Base-by-base conservation (phyloP, 1,140 invertebrate genomes). In the Laodelphax striatellus region DNA sequence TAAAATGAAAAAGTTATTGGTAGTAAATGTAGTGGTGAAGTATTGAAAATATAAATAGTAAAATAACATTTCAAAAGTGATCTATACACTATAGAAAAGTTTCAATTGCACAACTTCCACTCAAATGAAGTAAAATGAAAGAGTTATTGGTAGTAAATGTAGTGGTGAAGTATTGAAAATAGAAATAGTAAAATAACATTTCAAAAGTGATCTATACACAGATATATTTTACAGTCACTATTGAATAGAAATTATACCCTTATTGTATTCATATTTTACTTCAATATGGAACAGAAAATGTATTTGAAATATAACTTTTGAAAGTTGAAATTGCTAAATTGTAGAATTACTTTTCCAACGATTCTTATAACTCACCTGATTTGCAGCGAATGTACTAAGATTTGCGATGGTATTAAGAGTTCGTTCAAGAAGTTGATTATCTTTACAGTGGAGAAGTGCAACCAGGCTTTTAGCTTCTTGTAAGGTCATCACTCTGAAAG, bases 391-490 rank as follows among this genome's bases (percentile, higher is more conserved):
- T n/a, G 79, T 78, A 31, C 77, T 75, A 70, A 75, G 78, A 65
- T 80, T 79, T 54, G 75, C 73, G 58, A 81, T 76, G 28, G 76
- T 79, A 17, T 72, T 73, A 9, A 82, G 64, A 21, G 77, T 73
- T 62, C 76, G 72, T 64, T 78, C 71, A 13, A 81, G 66, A 6
- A 81, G 64, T 9, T 71, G 70, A 59, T 74, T 71, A 67, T 82
- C 77, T 46, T 73, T 71, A 5, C 76, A 73, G 59, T 75, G 72
- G 22, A 82, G 64, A 13, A 82, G 66, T 28, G 73, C 72, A 14
- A 79, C 76, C 19, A 82, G 66, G 62, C 75, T 74, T 67, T 79
- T 77, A 0, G 79, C 77, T 70, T 80, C 78, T 63, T 75, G 73
- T 6, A 70, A 60, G 34, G 73, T 74, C 62, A 79, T 70, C 9